A percentile compares a stretch with the other conserved stretches of the same genome.
Conservation (phyloP, 2,113 vertebrate species). For the Dromaius novaehollandiae region DNA sequence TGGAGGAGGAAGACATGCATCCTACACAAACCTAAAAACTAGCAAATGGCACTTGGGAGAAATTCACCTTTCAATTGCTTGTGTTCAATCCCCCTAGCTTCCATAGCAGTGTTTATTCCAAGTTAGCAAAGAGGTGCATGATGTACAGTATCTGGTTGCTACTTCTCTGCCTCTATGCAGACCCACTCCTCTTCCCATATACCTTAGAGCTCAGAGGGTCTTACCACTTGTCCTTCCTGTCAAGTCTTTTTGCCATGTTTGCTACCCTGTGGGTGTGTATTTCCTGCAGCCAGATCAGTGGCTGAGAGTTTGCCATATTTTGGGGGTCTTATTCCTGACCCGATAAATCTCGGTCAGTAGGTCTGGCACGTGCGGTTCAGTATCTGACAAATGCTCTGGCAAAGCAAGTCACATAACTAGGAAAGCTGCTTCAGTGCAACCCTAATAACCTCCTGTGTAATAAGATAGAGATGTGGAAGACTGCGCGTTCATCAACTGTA, state of each 20-base stretch:
- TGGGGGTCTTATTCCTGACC: neutral
- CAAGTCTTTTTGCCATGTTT: neutral
- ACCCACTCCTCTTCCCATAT: neutral
- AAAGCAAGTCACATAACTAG: neutral
- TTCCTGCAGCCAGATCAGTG: neutral
- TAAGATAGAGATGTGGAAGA: fast-evolving
- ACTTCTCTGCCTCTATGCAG: neutral
- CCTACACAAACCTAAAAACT: neutral
- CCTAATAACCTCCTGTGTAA: neutral
- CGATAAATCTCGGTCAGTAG: neutral
- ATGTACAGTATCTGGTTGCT: neutral
- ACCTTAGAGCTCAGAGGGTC: neutral
- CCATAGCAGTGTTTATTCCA: neutral
- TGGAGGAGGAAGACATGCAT: neutral
- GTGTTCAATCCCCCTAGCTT: neutral
- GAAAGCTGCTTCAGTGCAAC: neutral
- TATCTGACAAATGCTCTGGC: neutral
- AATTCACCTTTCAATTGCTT: neutral
- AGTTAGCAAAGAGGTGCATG: neutral
- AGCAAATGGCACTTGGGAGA: neutral
- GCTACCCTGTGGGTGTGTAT: neutral
- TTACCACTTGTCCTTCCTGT: neutral
- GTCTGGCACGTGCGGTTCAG: neutral
- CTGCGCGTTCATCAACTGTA: neutral
- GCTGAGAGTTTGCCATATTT: neutral